A percentile compares a stretch with the other conserved stretches of the same genome.
phyloP scores from a whole-genome alignment of 1,140 invertebrate genomes.

The Leptopilina boulardi region DNA sequence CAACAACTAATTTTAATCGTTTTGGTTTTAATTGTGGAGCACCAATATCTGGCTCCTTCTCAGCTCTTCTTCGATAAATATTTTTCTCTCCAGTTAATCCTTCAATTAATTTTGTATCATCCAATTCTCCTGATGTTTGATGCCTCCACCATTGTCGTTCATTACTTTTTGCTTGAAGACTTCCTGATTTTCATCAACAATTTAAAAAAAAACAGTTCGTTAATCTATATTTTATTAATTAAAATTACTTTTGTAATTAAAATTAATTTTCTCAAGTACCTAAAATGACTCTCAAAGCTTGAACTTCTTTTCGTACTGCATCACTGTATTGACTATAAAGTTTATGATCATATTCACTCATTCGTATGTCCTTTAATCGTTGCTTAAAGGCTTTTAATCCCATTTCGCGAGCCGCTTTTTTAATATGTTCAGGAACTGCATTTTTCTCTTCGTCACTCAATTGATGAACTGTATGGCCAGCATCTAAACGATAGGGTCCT shows the following conservation, averaged over 20 bases:
- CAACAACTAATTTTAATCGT: slow-evolving; percentile 90
- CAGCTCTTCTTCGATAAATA: slow-evolving; percentile 89
- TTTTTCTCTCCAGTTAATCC: slow-evolving; percentile 93
- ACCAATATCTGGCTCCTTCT: slow-evolving; percentile 90
- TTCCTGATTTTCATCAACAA: slow-evolving; percentile 68
- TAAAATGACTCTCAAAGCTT: slow-evolving; percentile 81
- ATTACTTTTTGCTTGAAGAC: slow-evolving; percentile 93
- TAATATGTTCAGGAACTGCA: slow-evolving; percentile 91
- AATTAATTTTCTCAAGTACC: slow-evolving; percentile 63
- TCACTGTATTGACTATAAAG: slow-evolving; percentile 89
- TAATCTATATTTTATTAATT: no score
- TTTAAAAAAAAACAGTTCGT: no score
- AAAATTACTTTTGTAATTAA: neutral
- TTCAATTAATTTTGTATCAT: slow-evolving; percentile 97
- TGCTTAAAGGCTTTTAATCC: slow-evolving; percentile 92
- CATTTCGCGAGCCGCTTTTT: slow-evolving; percentile 94
- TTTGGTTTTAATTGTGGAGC: slow-evolving; percentile 92
- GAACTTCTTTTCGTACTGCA: slow-evolving; percentile 87
- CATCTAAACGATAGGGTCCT: slow-evolving; percentile 93
- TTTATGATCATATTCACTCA: slow-evolving; percentile 95
- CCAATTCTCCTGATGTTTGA: slow-evolving; percentile 95
- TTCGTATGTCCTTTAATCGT: slow-evolving; percentile 92
- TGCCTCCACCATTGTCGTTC: slow-evolving; percentile 95
- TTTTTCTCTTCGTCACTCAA: slow-evolving; percentile 93
- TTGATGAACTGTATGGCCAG: slow-evolving; percentile 92